A percentile compares a stretch with the other conserved stretches of the same genome.
Evolutionary conservation across 2,113 vertebrate species (phyloP).

Genomic region (Sakesphorus luctuosus): DNA sequence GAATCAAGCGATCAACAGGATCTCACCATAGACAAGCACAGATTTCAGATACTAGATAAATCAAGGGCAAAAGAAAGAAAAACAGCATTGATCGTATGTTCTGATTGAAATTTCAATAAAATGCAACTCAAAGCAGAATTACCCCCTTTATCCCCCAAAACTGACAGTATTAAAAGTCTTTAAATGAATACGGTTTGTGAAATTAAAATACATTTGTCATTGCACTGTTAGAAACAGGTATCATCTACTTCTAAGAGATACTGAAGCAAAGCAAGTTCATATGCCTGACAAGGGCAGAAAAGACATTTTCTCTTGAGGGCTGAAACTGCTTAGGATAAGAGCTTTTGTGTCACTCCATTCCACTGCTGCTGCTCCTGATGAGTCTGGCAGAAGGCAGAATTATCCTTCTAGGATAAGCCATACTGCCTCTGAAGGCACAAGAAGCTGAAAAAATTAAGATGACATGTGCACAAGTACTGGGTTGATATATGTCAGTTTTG

Average conservation of each 20-base stretch:
- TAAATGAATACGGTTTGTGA: neutral
- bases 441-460: neutral
- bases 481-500: neutral
- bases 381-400: neutral
- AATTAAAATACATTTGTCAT: neutral
- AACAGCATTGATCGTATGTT: conserved; percentile 66
- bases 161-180: neutral
- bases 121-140: conserved; percentile 36
- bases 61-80: conserved; percentile 76
- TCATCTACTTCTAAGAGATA: neutral
- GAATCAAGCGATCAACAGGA: conserved; percentile 73
- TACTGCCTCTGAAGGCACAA: neutral
- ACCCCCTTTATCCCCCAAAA: neutral
- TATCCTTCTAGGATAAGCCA: neutral
- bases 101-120: conserved; percentile 21
- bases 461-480: neutral
- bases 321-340: conserved; percentile 44
- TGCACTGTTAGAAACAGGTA: neutral
- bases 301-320: neutral
- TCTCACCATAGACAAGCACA: conserved; percentile 74
- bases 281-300: neutral
- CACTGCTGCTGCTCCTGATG: neutral
- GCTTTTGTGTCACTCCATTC: neutral
- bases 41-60: conserved; percentile 79
- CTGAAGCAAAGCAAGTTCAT: neutral